Evolutionary conservation across 2,888 invertebrate genomes (phyloP).

Genomic region (Xanthia icteritia): DNA sequence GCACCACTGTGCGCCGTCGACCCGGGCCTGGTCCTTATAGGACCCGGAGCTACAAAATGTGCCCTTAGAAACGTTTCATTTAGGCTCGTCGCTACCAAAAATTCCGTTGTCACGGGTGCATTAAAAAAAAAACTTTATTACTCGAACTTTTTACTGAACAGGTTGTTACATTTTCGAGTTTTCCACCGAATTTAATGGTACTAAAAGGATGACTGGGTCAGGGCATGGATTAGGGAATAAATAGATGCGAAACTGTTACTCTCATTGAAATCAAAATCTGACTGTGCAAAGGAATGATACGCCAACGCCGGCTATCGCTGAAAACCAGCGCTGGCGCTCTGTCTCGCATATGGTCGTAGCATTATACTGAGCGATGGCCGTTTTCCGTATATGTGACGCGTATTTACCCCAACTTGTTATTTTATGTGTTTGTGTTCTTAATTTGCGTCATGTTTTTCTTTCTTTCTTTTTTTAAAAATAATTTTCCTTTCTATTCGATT

Average conservation of each 20-base stretch:
- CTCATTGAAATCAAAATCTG: neutral
- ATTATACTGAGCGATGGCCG: too few relatives aligned
- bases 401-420: too few relatives aligned
- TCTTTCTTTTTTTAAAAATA: neutral
- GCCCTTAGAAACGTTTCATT: constrained; percentile 9
- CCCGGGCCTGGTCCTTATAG: too few relatives aligned
- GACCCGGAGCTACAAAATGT: too few relatives aligned
- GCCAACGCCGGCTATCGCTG: too few relatives aligned
- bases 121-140: constrained; percentile 45
- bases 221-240: neutral
- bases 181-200: constrained; percentile 27
- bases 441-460: too few relatives aligned
- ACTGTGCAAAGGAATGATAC: too few relatives aligned
- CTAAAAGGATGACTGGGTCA: constrained; percentile 25
- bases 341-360: too few relatives aligned
- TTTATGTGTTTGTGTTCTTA: too few relatives aligned
- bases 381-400: too few relatives aligned
- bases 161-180: constrained; percentile 40
- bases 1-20: too few relatives aligned
- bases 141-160: constrained; percentile 24
- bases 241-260: neutral
- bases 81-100: neutral
- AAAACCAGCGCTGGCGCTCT: too few relatives aligned
- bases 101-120: constrained; percentile 44
- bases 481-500: neutral